Evolutionary conservation across 2,888 invertebrate genomes (phyloP).

Genomic region (Cerceris rybyensis): DNA sequence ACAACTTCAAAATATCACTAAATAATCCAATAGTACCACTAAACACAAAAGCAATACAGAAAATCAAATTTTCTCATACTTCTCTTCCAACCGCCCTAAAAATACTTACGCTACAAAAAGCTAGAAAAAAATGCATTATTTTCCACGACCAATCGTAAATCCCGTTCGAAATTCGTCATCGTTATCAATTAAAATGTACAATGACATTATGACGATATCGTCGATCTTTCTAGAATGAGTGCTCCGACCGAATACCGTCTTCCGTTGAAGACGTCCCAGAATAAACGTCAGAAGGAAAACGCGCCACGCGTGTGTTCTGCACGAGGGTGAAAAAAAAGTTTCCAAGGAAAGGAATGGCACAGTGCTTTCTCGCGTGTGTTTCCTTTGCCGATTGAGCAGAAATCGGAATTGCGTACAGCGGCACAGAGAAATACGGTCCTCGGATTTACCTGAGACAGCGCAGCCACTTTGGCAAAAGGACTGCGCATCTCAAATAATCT

Average conservation of each 20-base stretch:
- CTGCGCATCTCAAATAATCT: constrained; percentile 77
- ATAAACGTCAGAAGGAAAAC: constrained; percentile 3
- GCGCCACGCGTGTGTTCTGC: neutral
- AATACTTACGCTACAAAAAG: no score
- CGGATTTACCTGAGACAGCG: constrained; percentile 76
- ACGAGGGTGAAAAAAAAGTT: constrained; percentile 17
- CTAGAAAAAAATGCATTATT: neutral
- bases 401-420: constrained; percentile 31
- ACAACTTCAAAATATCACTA: neutral
- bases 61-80: no score
- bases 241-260: neutral
- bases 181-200: neutral
- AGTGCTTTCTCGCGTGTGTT: constrained; percentile 28
- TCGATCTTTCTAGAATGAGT: neutral
- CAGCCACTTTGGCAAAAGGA: constrained; percentile 75
- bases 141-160: neutral
- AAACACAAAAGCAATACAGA: neutral
- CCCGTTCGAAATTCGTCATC: no score
- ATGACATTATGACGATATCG: neutral
- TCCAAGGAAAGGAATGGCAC: constrained; percentile 39
- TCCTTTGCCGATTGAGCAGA: constrained; percentile 26
- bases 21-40: neutral
- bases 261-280: neutral
- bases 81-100: no score
- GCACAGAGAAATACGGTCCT: constrained; percentile 13